Percentiles rank a stretch among this genome's conserved stretches.
These are phyloP conservation scores for Cloeon dipterum DNA, from an alignment of 2,888 invertebrate species.

Conservation along the genomic window DNA sequence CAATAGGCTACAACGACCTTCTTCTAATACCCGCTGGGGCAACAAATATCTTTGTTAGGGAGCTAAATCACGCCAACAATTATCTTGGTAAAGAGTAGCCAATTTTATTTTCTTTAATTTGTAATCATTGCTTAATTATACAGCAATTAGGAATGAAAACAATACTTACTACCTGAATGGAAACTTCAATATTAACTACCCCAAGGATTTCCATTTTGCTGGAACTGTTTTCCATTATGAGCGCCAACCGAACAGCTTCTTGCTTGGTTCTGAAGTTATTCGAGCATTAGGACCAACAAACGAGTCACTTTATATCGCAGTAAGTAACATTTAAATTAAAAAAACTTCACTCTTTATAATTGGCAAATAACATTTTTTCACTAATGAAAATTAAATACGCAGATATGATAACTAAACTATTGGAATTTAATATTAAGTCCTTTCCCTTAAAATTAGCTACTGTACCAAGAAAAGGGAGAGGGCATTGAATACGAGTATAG, in stretches of 20 bases:
- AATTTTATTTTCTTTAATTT: too few species aligned
- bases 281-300: constrained; percentile 68
- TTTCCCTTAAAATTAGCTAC: constrained; percentile 41
- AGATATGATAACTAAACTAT: too few species aligned
- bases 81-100: constrained; percentile 45
- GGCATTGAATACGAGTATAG: constrained; percentile 81
- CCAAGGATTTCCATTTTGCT: constrained; percentile 51
- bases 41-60: constrained; percentile 66
- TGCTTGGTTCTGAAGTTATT: constrained; percentile 67
- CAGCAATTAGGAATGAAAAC: constrained; percentile 60
- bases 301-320: constrained; percentile 71
- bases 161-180: constrained; percentile 84
- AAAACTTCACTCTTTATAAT: not conserved
- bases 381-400: too few species aligned
- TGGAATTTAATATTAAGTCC: not conserved
- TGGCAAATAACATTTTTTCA: too few species aligned
- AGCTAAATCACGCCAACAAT: constrained; percentile 63
- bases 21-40: constrained; percentile 78
- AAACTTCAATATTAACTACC: constrained; percentile 83
- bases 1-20: constrained; percentile 88
- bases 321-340: constrained; percentile 14
- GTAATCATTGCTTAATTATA: constrained; percentile 9
- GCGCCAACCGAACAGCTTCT: constrained; percentile 53
- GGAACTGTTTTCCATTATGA: constrained; percentile 77
- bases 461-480: constrained; percentile 62